These are phyloP conservation scores for Baryphthengus martii DNA, from an alignment of 2,113 vertebrate genomes.

Conservation along the genomic window DNA sequence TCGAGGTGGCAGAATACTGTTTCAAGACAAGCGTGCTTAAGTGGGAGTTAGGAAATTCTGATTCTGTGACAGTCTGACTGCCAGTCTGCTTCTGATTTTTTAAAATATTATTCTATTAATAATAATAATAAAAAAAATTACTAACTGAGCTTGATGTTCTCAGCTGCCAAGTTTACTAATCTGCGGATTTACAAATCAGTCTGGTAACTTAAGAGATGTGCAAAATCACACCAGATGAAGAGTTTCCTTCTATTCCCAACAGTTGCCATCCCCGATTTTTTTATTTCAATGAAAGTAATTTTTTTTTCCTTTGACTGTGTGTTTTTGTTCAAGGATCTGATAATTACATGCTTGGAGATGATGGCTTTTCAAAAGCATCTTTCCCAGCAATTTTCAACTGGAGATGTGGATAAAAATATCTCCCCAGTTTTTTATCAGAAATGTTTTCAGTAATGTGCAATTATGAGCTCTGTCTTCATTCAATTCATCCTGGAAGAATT, in stretches of 20 bases:
- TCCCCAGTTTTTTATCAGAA: slow-evolving; percentile 61
- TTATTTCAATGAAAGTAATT: slow-evolving; percentile 14
- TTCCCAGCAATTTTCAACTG: slow-evolving; percentile 76
- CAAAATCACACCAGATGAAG: not conserved
- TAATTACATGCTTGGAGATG: slow-evolving; percentile 77
- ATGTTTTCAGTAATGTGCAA: slow-evolving; percentile 69
- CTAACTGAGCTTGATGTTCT: not conserved
- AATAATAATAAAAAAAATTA: not conserved
- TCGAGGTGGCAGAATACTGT: not conserved
- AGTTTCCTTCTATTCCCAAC: slow-evolving; percentile 15
- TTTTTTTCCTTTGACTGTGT: not conserved
- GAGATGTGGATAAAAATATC: slow-evolving; percentile 78
- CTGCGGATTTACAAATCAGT: slow-evolving; percentile 5
- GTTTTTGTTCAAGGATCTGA: slow-evolving; percentile 71
- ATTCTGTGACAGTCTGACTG: slow-evolving; percentile 7
- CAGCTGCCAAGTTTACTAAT: slow-evolving; percentile 12
- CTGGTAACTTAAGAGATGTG: slow-evolving; percentile 23
- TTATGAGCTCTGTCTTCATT: slow-evolving; percentile 74
- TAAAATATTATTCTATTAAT: not conserved
- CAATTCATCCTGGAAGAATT: slow-evolving; percentile 68
- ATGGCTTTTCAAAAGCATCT: slow-evolving; percentile 78
- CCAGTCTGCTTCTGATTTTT: not conserved
- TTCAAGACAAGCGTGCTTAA: not conserved
- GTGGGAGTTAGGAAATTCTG: not conserved
- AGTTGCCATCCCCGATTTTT: not conserved